Evolutionary conservation across 2,113 vertebrate species (phyloP).

Genomic region (Morone chrysops): DNA sequence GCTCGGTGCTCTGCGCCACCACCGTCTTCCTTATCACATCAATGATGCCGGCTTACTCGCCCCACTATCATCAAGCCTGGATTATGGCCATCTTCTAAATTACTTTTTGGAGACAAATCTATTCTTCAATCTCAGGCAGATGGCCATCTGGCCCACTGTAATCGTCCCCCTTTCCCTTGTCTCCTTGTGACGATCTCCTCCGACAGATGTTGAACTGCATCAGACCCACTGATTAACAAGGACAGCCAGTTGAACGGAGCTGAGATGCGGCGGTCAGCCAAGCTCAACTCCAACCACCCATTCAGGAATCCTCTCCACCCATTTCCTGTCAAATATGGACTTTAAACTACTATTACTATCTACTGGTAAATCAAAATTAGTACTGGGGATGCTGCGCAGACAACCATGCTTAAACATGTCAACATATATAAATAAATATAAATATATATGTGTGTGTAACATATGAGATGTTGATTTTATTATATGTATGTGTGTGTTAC

Average conservation of each 20-base stretch:
- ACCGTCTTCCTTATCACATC: slow-evolving; percentile 69
- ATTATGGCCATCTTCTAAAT: slow-evolving; percentile 84
- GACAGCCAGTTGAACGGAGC: slow-evolving; percentile 42
- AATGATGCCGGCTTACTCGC: slow-evolving; percentile 60
- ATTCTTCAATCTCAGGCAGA: slow-evolving; percentile 83
- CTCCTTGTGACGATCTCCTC: slow-evolving; percentile 67
- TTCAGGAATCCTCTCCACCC: slow-evolving; percentile 51
- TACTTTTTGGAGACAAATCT: slow-evolving; percentile 86
- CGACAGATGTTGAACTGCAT: slow-evolving; percentile 75
- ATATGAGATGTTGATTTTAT: no score
- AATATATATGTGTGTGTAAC: no score
- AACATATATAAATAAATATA: slow-evolving; percentile 47
- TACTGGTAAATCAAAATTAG: neutral
- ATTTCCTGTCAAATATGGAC: neutral
- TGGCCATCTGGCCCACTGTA: slow-evolving; percentile 81
- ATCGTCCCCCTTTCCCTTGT: slow-evolving; percentile 53
- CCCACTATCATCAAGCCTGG: slow-evolving; percentile 75
- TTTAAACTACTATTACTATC: neutral
- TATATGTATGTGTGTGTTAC: neutral
- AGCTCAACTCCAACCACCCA: slow-evolving; percentile 7
- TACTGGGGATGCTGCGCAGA: neutral
- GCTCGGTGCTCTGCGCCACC: slow-evolving; percentile 22
- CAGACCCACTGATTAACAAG: slow-evolving; percentile 71
- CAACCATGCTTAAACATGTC: slow-evolving; percentile 5
- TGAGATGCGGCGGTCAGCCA: slow-evolving; percentile 1